Conservation (phyloP, 2,888 invertebrate genomes). For the Xylota sylvarum region DNA sequence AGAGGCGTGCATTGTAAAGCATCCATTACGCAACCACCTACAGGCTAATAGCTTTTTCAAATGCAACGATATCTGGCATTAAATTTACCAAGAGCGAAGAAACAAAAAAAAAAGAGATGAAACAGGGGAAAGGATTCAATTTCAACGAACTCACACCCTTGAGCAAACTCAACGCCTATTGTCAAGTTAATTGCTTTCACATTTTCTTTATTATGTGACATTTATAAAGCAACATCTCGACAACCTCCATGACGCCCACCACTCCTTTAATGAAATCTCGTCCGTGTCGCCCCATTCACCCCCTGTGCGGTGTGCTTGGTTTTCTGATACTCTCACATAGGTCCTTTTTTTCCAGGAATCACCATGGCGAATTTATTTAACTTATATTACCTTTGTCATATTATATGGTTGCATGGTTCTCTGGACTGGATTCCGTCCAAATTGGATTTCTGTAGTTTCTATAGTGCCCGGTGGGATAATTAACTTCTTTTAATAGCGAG, state of each 20-base stretch:
- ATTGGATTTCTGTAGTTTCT: conserved; percentile 21
- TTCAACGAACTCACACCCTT: neutral
- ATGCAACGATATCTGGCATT: neutral
- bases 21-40: conserved; percentile 1
- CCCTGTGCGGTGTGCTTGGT: neutral
- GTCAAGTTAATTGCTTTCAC: conserved; percentile 40
- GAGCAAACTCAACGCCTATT: conserved; percentile 4
- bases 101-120: too few species aligned
- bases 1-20: neutral
- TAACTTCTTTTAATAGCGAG: conserved; percentile 40
- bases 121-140: neutral
- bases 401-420: conserved; percentile 30
- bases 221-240: conserved; percentile 27
- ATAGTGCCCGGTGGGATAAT: conserved; percentile 34
- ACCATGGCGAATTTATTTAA: conserved; percentile 30
- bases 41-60: neutral
- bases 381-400: conserved; percentile 29
- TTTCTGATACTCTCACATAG: neutral
- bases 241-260: neutral
- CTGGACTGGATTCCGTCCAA: conserved; percentile 4
- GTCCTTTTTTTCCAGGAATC: neutral
- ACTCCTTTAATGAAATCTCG: conserved; percentile 6
- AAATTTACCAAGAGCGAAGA: neutral
- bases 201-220: conserved; percentile 27
- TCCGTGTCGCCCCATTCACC: neutral